Evolutionary conservation across 2,113 vertebrate species (phyloP), one percentile per base, ranked within the genome.

Genomic region (Engraulis encrasicolus): DNA sequence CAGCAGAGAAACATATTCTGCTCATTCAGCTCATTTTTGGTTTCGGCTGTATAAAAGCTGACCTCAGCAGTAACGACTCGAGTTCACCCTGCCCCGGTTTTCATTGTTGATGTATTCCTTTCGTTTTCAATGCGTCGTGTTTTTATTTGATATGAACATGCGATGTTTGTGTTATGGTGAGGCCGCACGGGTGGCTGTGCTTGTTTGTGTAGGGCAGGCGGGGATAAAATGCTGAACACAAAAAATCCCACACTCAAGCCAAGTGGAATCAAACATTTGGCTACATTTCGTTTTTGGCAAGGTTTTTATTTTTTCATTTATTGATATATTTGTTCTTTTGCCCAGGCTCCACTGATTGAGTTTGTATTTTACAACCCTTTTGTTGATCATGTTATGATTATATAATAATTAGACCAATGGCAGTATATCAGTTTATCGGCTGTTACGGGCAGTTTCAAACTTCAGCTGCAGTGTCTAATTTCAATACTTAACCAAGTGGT

Each of bases 21-120:
- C 15, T 27, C 58, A 66, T 66, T 66, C 58, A 66, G 58, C 58
- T 66, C 31, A 27, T 66, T 66, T 66, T 66, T n/a, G n/a, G n/a
- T 27, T 66, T 66, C 58, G 23, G 23, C 58, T 7, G 0, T 66
- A 66, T n/a, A 66, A 66, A n/a, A 66, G 58, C 23, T 66, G 58
- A 66, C 58, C 58, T 31, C 58, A 66, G 58, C 58, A 66, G 9
- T 27, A 11, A 12, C 58, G n/a, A 66, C 58, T 66, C 31, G 31
- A 66, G 23, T 66, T 66, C 14, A 27, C n/a, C 7, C 58, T 66
- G 58, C 58, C 58, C 58, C 58, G 15, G 58, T n/a, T 66, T 66
- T 66, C 58, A 31, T 12, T 66, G 23, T 66, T 66, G 58, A 66
- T 66, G 58, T 66, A 66, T 31, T 27, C 58, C 58, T 66, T 27